phyloP scores from a whole-genome alignment of 2,113 vertebrate genomes.

The Octodon degus region DNA sequence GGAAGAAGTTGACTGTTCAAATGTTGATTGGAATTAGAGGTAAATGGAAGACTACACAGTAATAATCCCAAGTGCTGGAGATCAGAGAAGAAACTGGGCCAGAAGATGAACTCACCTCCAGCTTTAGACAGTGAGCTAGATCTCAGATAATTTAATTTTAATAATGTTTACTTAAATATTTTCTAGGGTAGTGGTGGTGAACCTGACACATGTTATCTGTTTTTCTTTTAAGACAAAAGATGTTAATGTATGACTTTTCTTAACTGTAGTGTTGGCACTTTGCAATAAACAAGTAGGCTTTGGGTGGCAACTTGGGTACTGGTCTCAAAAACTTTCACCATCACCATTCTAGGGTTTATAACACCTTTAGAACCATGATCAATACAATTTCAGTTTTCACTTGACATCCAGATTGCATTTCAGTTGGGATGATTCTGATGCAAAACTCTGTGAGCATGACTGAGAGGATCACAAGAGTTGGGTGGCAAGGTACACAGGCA shows the following conservation, averaged over 20 bases:
- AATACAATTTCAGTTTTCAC: background rate
- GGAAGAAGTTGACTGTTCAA: background rate
- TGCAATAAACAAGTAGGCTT: background rate
- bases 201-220: background rate
- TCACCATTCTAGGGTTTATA: background rate
- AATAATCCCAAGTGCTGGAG: background rate
- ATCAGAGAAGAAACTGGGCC: background rate
- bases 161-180: conserved; percentile 19
- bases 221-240: background rate
- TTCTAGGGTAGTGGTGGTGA: background rate
- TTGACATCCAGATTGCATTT: background rate
- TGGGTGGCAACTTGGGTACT: background rate
- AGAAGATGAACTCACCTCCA: background rate
- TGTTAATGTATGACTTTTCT: background rate
- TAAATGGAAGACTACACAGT: background rate
- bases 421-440: background rate
- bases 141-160: background rate
- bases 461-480: background rate
- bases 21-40: background rate
- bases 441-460: background rate
- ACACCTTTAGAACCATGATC: background rate
- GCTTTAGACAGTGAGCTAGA: background rate
- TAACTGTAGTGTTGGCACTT: background rate
- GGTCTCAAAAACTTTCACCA: background rate
- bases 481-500: background rate